These are phyloP conservation scores for Neopipo cinnamomea DNA, from an alignment of 2,113 vertebrate species.

Conservation along the genomic window DNA sequence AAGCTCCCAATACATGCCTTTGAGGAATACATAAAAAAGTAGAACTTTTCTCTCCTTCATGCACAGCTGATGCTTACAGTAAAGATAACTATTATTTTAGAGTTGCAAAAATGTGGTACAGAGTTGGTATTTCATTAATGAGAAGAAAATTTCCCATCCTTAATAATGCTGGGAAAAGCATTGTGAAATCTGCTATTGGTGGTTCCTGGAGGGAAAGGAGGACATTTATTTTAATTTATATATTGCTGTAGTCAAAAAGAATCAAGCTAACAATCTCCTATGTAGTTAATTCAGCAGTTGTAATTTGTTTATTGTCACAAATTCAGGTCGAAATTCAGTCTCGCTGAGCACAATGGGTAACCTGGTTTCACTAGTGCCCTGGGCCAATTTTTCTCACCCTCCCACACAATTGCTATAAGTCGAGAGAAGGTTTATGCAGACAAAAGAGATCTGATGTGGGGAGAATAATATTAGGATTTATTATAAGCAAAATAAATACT, in stretches of 20 bases:
- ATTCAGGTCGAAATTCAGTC: background rate
- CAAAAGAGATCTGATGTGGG: no score
- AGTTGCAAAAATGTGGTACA: background rate
- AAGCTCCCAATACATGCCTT: background rate
- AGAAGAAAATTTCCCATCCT: background rate
- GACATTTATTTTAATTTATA: background rate
- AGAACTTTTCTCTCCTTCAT: background rate
- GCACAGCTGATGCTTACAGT: background rate
- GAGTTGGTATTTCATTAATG: background rate
- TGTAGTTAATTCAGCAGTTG: background rate
- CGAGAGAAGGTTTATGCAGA: no score
- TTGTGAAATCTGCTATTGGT: background rate
- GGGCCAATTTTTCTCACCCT: no score
- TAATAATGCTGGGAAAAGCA: background rate
- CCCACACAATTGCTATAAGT: no score
- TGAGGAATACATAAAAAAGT: background rate
- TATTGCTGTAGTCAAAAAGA: background rate
- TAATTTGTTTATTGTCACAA: background rate
- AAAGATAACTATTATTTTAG: background rate
- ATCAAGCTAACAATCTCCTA: accelerated
- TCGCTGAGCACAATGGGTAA: background rate
- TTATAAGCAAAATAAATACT: no score
- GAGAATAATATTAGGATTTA: no score
- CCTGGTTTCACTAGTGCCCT: background rate
- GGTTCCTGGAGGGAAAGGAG: background rate